These are phyloP conservation scores for Prorops nasuta DNA, from an alignment of 1,140 invertebrate species.

Conservation along the genomic window DNA sequence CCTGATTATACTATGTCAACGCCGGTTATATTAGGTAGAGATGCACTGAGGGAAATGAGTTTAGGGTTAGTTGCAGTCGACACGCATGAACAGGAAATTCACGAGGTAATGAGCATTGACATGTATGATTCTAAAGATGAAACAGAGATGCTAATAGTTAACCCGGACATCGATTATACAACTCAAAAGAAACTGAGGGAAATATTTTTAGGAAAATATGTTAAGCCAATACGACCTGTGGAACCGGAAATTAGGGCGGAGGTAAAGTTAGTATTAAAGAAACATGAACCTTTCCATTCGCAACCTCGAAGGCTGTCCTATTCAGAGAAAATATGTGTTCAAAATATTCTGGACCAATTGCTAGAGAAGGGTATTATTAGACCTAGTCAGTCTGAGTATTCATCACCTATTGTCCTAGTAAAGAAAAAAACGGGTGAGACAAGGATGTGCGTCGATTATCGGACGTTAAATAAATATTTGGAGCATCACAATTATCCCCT, in stretches of 20 bases:
- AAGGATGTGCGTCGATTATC: slow-evolving; percentile 5
- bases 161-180: not conserved
- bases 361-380: slow-evolving; percentile 37
- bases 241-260: not conserved
- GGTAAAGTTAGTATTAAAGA: slow-evolving; percentile 23
- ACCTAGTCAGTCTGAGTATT: slow-evolving; percentile 33
- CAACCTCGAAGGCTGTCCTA: slow-evolving; percentile 28
- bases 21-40: not conserved
- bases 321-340: slow-evolving; percentile 25
- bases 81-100: not conserved
- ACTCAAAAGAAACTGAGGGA: not conserved
- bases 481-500: not conserved
- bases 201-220: slow-evolving; percentile 3
- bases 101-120: not conserved
- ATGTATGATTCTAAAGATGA: not conserved
- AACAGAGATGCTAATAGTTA: not conserved
- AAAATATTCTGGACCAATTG: slow-evolving; percentile 37
- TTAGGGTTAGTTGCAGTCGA: not conserved
- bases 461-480: not conserved
- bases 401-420: slow-evolving; percentile 32
- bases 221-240: not conserved
- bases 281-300: slow-evolving; percentile 33
- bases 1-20: not conserved
- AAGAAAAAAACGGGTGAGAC: slow-evolving; percentile 26
- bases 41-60: not conserved